Evolutionary conservation across 2,113 vertebrate genomes (phyloP), one percentile per base, ranked within the genome.

Genomic region (Alces alces): DNA sequence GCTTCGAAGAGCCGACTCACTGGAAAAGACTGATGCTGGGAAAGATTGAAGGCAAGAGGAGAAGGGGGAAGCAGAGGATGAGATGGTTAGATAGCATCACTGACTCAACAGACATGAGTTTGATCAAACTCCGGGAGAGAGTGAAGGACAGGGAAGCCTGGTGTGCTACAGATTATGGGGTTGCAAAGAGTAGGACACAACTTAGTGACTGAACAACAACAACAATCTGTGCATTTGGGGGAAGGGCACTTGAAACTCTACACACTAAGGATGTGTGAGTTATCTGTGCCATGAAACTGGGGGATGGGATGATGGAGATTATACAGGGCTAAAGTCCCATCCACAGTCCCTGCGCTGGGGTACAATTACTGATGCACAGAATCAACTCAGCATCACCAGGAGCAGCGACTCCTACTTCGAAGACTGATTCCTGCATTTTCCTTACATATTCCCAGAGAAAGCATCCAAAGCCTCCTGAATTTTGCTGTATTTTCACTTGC

Each of bases 321-420:
- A 12, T 27, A 25, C 0, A 47, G 39, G 28, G 50, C 58, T 61
- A 2, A 39, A 8, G 36, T 64, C 76, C 36, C 61, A 25, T 3
- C 43, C 21, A 86, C 6, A 12, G 5, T 7, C 45, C 6, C 8
- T 19, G 4, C 6, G 0, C 0, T 23, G 43, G 19, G 28, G 25
- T 27, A 7, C 50, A 13, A n/a, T 1, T 78, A 86, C 27, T 36
- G 15, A 39, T 23, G 30, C 12, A 21, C 30, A 12, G n/a, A 23
- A 43, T 39, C 55, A 27, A 5, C 45, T 54, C 25, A 23, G 43
- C 3, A 4, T 7, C 10, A 21, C 47, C 25, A 54, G 14, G 5
- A 28, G 27, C 2, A 11, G 13, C 10, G 61, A 15, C 60, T 45
- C 7, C 30, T 3, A 0, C 25, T n/a, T 28, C 0, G 2, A 25